phyloP scores from a whole-genome alignment of 2,113 vertebrate species.

The Pseudorhombus dupliciocellatus region DNA sequence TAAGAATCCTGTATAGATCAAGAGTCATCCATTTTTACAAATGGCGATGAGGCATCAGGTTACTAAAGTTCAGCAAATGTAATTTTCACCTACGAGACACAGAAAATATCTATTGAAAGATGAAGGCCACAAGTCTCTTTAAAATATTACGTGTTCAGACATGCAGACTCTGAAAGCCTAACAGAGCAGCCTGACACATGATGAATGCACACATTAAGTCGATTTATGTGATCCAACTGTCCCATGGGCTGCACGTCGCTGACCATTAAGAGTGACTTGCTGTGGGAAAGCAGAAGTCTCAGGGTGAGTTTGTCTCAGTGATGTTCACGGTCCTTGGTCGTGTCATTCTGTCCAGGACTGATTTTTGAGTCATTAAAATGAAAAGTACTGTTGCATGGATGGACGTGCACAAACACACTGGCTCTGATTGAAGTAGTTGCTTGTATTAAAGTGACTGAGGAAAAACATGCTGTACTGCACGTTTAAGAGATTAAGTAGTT shows the following conservation, averaged over 20 bases:
- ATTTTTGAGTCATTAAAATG: background rate
- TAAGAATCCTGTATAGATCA: slow-evolving; percentile 17
- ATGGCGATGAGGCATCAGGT: too few species aligned
- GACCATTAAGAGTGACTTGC: background rate
- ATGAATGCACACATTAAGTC: background rate
- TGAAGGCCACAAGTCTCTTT: background rate
- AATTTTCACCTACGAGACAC: background rate
- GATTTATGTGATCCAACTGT: background rate
- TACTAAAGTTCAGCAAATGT: background rate
- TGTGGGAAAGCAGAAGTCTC: too few species aligned
- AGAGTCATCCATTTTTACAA: slow-evolving; percentile 7
- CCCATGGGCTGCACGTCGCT: background rate
- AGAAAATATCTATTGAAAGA: background rate
- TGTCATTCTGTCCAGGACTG: background rate
- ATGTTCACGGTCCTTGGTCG: background rate
- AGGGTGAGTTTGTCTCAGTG: background rate
- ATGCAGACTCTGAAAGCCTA: too few species aligned
- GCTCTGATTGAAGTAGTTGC: background rate
- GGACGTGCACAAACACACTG: background rate
- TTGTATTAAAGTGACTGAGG: background rate
- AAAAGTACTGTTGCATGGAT: background rate
- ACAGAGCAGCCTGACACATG: background rate
- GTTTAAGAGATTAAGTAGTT: background rate
- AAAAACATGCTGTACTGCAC: background rate
- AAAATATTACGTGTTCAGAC: background rate